A percentile compares a stretch with the other conserved stretches of the same genome.
Evolutionary conservation across 2,113 vertebrate genomes (phyloP).

Genomic region (Isichthys henryi): DNA sequence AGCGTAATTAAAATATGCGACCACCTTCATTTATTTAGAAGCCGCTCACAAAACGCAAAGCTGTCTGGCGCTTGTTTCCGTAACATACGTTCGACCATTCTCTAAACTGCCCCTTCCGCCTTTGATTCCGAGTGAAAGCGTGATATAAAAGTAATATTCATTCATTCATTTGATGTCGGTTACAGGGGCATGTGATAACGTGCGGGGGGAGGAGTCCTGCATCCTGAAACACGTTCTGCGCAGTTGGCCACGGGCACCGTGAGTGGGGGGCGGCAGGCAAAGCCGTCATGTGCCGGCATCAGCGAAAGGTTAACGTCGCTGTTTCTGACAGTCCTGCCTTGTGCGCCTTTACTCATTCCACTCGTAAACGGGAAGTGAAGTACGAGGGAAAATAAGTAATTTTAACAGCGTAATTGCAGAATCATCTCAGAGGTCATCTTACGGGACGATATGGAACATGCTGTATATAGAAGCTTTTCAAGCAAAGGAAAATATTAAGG

Average conservation of each 20-base stretch:
- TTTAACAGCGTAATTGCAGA: conserved; percentile 24
- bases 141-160: background rate
- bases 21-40: conserved; percentile 30
- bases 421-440: conserved; percentile 10
- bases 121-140: background rate
- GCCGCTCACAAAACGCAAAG: background rate
- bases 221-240: too few relatives aligned
- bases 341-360: conserved; percentile 43
- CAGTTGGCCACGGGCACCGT: too few relatives aligned
- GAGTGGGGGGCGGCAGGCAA: conserved; percentile 32
- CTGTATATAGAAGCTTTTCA: background rate
- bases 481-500: background rate
- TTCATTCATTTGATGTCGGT: background rate
- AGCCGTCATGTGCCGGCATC: conserved; percentile 53
- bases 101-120: background rate
- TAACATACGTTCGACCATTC: background rate
- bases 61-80: conserved; percentile 22
- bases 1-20: conserved; percentile 29
- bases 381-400: conserved; percentile 16
- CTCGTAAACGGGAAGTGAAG: conserved; percentile 33
- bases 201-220: background rate
- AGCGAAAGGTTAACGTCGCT: conserved; percentile 55
- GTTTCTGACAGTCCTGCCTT: conserved; percentile 58
- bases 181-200: background rate
- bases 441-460: background rate